phyloP scores from a whole-genome alignment of 2,113 vertebrate genomes.

The Paratilapia polleni region DNA sequence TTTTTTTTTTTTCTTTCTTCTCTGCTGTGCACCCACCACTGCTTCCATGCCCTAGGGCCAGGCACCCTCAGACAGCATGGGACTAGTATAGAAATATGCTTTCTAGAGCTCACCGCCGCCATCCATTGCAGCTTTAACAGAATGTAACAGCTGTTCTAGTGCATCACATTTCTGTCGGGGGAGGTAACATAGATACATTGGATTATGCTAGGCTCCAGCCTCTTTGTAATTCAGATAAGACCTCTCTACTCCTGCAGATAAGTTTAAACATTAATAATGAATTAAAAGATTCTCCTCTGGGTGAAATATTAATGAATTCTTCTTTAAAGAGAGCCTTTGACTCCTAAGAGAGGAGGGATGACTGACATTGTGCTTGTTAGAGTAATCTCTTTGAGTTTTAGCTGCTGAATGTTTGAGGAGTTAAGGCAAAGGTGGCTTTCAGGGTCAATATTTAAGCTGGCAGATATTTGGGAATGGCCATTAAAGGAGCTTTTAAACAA shows the following conservation, averaged over 20 bases:
- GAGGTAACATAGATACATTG: slow-evolving; percentile 13
- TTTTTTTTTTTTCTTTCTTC: background rate
- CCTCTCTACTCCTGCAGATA: slow-evolving; percentile 57
- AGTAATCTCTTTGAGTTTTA: slow-evolving; percentile 48
- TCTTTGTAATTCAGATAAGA: slow-evolving; percentile 76
- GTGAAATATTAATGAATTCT: slow-evolving; percentile 75
- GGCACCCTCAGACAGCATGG: slow-evolving; percentile 26
- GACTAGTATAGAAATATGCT: slow-evolving; percentile 26
- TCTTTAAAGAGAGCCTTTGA: slow-evolving; percentile 55
- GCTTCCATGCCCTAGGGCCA: slow-evolving; percentile 28
- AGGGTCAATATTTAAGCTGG: slow-evolving; percentile 22
- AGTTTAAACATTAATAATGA: slow-evolving; percentile 77
- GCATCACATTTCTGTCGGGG: slow-evolving; percentile 6
- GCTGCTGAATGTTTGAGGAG: slow-evolving; percentile 31
- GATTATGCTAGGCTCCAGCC: slow-evolving; percentile 42
- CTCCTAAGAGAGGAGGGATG: slow-evolving; percentile 33
- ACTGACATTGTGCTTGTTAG: slow-evolving; percentile 32
- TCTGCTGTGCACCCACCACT: background rate
- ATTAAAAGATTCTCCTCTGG: slow-evolving; percentile 72
- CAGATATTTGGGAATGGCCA: slow-evolving; percentile 12
- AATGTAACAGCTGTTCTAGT: slow-evolving; percentile 19
- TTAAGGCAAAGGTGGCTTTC: slow-evolving; percentile 14
- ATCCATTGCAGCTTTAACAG: background rate
- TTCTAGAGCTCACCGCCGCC: slow-evolving; percentile 26
- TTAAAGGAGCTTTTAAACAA: slow-evolving; percentile 12